These are phyloP conservation scores for Naso thynnoides DNA, from an alignment of 2,797 vertebrate genomes.

Conservation along the genomic window DNA sequence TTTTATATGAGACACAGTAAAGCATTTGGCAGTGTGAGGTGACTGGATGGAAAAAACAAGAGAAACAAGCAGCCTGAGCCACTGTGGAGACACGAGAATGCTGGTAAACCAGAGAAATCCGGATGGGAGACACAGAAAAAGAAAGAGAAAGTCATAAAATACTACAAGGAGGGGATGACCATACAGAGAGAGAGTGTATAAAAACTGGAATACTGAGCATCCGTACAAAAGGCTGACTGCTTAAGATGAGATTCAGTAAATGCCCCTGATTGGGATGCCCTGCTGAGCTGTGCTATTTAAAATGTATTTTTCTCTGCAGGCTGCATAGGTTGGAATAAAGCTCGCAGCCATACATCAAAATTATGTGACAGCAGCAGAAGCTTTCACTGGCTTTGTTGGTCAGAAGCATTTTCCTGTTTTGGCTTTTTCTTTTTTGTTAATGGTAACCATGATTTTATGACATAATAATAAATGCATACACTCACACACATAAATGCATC, in stretches of 20 bases:
- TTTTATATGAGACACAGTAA: conserved; percentile 73
- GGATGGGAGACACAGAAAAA: neutral
- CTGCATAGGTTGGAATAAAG: conserved; percentile 20
- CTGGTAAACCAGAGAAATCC: conserved; percentile 59
- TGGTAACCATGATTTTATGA: conserved; percentile 17
- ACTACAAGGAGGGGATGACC: neutral
- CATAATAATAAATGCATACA: conserved; percentile 7
- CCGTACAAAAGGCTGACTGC: conserved; percentile 30
- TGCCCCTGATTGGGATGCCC: neutral
- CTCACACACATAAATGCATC: neutral
- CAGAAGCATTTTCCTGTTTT: neutral
- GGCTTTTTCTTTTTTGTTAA: too few species aligned
- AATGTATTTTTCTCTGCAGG: neutral
- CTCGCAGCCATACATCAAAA: conserved; percentile 1
- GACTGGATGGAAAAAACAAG: conserved; percentile 64
- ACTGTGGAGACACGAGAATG: conserved; percentile 47
- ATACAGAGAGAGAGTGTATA: conserved; percentile 9
- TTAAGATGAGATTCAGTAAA: conserved; percentile 35
- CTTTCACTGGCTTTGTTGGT: neutral
- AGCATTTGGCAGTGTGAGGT: conserved; percentile 57
- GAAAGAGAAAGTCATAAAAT: conserved; percentile 10
- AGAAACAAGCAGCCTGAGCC: conserved; percentile 46
- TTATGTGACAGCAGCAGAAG: conserved; percentile 20
- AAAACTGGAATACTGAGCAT: conserved; percentile 26
- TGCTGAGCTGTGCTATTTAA: conserved; percentile 16